phyloP scores from a whole-genome alignment of 2,797 vertebrate genomes.

The Syndactyla subalaris region DNA sequence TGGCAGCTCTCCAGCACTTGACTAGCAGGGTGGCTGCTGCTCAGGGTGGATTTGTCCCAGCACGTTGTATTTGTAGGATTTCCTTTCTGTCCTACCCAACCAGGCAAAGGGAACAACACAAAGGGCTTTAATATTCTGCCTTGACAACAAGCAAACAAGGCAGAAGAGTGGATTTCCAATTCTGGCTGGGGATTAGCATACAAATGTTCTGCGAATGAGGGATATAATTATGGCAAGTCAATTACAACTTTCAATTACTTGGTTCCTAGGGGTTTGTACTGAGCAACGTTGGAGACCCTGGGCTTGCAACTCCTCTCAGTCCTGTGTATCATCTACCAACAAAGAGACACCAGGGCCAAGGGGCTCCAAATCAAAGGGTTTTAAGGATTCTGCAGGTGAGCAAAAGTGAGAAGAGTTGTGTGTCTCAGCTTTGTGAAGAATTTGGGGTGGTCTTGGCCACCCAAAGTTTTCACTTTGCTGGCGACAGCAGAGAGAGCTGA shows the following conservation, averaged over 20 bases:
- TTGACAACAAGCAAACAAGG: conserved; percentile 18
- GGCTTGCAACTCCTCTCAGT: background rate
- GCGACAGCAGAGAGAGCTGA: background rate
- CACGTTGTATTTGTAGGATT: conserved; percentile 5
- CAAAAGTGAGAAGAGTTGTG: background rate
- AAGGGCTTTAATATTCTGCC: conserved; percentile 20
- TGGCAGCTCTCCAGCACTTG: conserved; percentile 13
- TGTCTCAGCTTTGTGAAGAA: background rate
- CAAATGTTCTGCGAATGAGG: conserved; percentile 42
- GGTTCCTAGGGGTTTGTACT: conserved; percentile 29
- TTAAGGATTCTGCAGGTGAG: background rate
- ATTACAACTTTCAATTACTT: conserved; percentile 40
- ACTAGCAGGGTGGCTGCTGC: conserved; percentile 1
- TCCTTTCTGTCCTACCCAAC: background rate
- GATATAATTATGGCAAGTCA: conserved; percentile 45
- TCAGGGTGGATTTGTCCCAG: background rate
- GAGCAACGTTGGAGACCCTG: background rate
- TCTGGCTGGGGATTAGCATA: conserved; percentile 34
- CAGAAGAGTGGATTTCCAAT: background rate
- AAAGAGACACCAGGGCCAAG: background rate
- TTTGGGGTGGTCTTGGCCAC: background rate
- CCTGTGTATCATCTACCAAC: background rate
- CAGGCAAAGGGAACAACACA: background rate
- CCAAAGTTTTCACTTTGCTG: background rate
- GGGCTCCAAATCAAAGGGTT: background rate